Base-by-base conservation (phyloP, 1,140 invertebrate genomes). In the Eulimnadia texana region DNA sequence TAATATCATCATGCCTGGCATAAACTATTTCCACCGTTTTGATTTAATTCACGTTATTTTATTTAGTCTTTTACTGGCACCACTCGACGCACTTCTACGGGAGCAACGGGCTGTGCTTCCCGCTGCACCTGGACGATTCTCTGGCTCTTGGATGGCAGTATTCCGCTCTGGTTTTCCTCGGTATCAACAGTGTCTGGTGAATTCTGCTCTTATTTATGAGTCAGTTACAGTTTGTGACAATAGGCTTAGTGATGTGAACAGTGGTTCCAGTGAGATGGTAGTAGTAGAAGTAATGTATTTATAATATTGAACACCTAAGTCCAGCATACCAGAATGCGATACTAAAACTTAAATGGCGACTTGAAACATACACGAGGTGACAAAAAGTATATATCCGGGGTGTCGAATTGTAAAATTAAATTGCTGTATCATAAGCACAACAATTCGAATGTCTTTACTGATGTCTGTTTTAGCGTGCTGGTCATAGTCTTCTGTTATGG, bases 111-210 rank as follows among this genome's bases (percentile, higher is more conserved):
- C 79, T 85, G 67, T 88, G 85, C 63, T 83, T 87, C 66, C 84
- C 85, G 0, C 67, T 87, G 3, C 83, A 87, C 68, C 82, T 88
- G 57, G 80, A 82, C 62, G 82, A 86, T 64, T 81, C 83, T 2
- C 85, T 75, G 69, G 72, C 80, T 1, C 67, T 80, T 50, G 85
- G 84, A 10, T 88, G 84, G 85, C 74, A 86, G 66, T 88, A 86
- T 70, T 86, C 84, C 0, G 79, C 82, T 0, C 83, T 85, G 64
- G 78, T 87, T 25, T 84, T 86, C 67, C 73, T 86, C 13, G 82
- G 82, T 20, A 68, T 86, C n/a, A 87, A 86, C 72, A 69, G 77
- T 23, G 57, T 75, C 2, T 76, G 78, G 75, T 82, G 76, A 73
- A 69, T 1, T 10, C 55, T 19, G 16, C 54, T 24, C 13, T 56